These are phyloP conservation scores for Hyles vespertilio DNA, from an alignment of 1,140 invertebrate species.

Conservation along the genomic window DNA sequence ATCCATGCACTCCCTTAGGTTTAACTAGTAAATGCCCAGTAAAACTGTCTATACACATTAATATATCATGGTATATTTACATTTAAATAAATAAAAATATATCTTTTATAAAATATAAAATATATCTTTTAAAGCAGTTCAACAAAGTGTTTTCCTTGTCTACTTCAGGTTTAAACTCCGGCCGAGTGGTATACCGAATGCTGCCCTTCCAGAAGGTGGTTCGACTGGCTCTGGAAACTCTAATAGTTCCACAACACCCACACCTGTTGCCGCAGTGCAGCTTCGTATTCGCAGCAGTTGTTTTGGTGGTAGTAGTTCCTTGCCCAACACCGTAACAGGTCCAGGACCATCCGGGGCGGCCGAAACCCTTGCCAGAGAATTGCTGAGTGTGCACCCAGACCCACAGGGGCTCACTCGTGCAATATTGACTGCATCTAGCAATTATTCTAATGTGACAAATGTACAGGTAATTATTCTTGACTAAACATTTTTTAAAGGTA, in stretches of 20 bases:
- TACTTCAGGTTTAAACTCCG: conserved; percentile 58
- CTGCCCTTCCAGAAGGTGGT: conserved; percentile 63
- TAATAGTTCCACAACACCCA: conserved; percentile 57
- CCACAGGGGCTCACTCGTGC: conserved; percentile 56
- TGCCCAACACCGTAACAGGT: conserved; percentile 48
- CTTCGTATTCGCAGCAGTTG: conserved; percentile 54
- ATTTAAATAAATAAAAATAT: background rate
- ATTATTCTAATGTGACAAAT: conserved; percentile 59
- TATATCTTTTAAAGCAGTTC: background rate
- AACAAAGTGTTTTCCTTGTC: background rate
- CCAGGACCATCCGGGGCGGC: conserved; percentile 51
- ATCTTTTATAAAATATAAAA: background rate
- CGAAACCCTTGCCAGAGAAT: conserved; percentile 51
- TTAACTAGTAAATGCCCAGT: too few relatives aligned
- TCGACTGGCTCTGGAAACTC: conserved; percentile 66
- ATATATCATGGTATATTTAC: too few relatives aligned
- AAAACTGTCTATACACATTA: too few relatives aligned
- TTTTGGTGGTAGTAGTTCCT: conserved; percentile 45
- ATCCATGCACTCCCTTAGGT: too few relatives aligned
- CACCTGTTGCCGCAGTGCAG: conserved; percentile 42
- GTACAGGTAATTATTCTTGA: conserved; percentile 48
- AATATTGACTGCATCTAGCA: conserved; percentile 57
- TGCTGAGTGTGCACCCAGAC: conserved; percentile 53
- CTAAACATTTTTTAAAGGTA: background rate
- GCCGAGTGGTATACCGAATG: conserved; percentile 61